Conservation (phyloP, 2,888 invertebrate genomes). For the Lepas anatifera region DNA sequence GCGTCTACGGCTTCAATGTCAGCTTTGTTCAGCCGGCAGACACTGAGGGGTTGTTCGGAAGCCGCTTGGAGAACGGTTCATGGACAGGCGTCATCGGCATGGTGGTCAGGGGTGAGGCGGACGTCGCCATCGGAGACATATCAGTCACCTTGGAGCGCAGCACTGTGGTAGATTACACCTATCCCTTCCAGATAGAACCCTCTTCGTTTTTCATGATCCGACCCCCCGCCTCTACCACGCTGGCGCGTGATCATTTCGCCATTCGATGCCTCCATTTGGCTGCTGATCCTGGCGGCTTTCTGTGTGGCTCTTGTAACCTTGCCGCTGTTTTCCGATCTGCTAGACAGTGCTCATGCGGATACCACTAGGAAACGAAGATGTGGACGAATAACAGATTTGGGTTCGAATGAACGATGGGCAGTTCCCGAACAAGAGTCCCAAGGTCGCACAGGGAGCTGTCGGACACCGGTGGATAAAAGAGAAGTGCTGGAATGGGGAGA, state of each 20-base stretch:
- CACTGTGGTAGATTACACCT: background rate
- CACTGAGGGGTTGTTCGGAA: background rate
- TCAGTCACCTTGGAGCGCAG: background rate
- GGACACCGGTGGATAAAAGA: no score
- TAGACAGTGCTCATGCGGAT: no score
- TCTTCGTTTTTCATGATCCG: background rate
- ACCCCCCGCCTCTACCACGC: background rate
- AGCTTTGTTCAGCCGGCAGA: background rate
- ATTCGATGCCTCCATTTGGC: background rate
- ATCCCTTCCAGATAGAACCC: background rate
- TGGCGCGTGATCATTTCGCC: background rate
- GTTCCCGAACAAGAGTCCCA: no score
- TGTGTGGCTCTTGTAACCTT: background rate
- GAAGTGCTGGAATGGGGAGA: no score
- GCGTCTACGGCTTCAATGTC: background rate
- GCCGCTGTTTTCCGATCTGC: background rate
- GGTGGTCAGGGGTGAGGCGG: background rate
- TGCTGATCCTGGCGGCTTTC: background rate
- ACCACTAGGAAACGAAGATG: no score
- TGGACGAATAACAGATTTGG: no score
- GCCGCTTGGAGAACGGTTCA: background rate
- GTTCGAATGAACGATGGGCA: no score
- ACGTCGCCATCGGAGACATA: background rate
- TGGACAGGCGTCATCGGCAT: background rate
- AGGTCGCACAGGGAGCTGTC: no score